These are phyloP conservation scores for Diarsia mendica DNA, from an alignment of 2,888 invertebrate genomes.

Conservation along the genomic window DNA sequence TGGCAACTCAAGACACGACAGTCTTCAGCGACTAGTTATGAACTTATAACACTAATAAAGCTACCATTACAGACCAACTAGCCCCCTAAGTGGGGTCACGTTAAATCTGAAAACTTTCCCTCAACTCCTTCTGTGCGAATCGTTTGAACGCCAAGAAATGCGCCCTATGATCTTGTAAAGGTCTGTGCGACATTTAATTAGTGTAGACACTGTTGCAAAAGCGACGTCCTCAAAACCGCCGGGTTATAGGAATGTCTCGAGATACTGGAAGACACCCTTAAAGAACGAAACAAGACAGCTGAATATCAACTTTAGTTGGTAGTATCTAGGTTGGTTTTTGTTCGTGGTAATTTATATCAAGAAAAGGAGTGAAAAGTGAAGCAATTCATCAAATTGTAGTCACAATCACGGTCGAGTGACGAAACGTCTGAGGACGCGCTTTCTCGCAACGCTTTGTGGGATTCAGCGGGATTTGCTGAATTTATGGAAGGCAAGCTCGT, in stretches of 20 bases:
- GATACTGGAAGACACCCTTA: slow-evolving; percentile 46
- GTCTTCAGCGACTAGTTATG: background rate
- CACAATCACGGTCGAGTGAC: slow-evolving; percentile 82
- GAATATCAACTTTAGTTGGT: slow-evolving; percentile 12
- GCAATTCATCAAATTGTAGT: slow-evolving; percentile 84
- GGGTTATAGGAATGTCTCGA: slow-evolving; percentile 64
- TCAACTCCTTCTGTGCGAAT: slow-evolving; percentile 67
- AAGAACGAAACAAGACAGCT: slow-evolving; percentile 1
- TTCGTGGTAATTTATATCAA: slow-evolving; percentile 39
- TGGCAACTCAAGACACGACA: background rate
- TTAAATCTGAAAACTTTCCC: slow-evolving; percentile 75
- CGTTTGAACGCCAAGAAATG: slow-evolving; percentile 53
- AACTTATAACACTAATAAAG: slow-evolving; percentile 44
- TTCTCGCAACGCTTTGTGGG: slow-evolving; percentile 72
- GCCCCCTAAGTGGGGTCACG: slow-evolving; percentile 58
- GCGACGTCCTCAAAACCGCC: slow-evolving; percentile 71
- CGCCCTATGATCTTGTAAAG: slow-evolving; percentile 59
- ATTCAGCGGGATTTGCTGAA: slow-evolving; percentile 77
- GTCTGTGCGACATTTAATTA: slow-evolving; percentile 73
- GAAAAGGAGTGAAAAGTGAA: slow-evolving; percentile 76
- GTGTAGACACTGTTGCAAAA: slow-evolving; percentile 68
- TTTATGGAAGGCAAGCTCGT: slow-evolving; percentile 78
- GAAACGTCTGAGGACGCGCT: slow-evolving; percentile 74
- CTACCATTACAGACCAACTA: slow-evolving; percentile 29
- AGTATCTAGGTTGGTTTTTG: slow-evolving; percentile 42